Evolutionary conservation across 2,888 invertebrate genomes (phyloP).

Genomic region (Druceiella hillmani): DNA sequence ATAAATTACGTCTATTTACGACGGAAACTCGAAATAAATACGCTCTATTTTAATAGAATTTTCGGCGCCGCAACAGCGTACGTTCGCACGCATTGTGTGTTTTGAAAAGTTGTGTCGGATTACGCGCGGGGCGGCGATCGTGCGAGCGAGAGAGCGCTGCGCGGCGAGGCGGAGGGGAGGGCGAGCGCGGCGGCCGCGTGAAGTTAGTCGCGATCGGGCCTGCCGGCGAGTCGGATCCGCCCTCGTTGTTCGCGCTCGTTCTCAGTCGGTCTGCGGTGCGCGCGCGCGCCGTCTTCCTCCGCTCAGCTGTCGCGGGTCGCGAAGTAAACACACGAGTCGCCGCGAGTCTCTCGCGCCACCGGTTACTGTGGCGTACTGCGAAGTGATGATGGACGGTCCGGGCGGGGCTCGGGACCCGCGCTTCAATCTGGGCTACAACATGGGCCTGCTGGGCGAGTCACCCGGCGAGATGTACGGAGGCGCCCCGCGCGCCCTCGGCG

Average conservation of each 20-base stretch:
- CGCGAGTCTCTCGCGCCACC: conserved; percentile 30
- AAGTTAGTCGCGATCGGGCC: conserved; percentile 55
- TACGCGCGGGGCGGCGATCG: conserved; percentile 32
- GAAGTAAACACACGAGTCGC: no score
- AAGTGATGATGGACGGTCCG: conserved; percentile 78
- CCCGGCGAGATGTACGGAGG: conserved; percentile 70
- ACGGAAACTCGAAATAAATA: conserved; percentile 53
- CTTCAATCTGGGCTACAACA: conserved; percentile 82
- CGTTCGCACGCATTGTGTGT: conserved; percentile 46
- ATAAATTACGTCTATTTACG: conserved; percentile 54
- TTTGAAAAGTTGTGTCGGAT: conserved; percentile 48
- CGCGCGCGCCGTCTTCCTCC: conserved; percentile 36
- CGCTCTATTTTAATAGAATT: conserved; percentile 51
- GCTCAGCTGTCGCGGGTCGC: conserved; percentile 32
- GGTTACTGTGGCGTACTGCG: conserved; percentile 56
- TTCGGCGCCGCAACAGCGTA: conserved; percentile 38
- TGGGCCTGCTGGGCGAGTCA: conserved; percentile 77
- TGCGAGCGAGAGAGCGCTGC: conserved; percentile 40
- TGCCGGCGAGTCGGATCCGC: conserved; percentile 54
- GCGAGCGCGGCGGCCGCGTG: conserved; percentile 39
- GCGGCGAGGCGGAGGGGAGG: conserved; percentile 32
- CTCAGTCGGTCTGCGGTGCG: conserved; percentile 46
- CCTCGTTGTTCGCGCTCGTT: conserved; percentile 52
- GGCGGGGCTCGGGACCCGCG: conserved; percentile 86
- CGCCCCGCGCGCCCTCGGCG: conserved; percentile 56